Evolutionary conservation across 2,888 invertebrate species (phyloP).

Genomic region (Miltochrista miniata): DNA sequence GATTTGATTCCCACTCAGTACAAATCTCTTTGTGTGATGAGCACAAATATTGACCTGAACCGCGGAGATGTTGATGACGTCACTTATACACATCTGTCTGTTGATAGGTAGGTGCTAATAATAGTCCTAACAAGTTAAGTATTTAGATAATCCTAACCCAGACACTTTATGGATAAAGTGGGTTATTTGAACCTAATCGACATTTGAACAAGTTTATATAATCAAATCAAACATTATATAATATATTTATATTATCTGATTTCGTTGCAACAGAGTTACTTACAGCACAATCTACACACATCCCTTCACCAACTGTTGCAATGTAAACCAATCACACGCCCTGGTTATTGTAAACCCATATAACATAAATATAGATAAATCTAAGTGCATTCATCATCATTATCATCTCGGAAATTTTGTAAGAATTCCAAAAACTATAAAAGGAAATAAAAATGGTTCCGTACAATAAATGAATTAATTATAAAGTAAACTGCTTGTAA

Average conservation of each 20-base stretch:
- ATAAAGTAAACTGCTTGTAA: not conserved
- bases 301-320: slow-evolving; percentile 32
- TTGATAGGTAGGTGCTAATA: no score
- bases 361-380: slow-evolving; percentile 1
- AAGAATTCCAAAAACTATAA: not conserved
- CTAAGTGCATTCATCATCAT: not conserved
- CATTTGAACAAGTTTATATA: not conserved
- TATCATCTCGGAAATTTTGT: not conserved
- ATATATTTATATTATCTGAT: not conserved
- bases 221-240: slow-evolving; percentile 1
- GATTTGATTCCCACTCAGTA: no score
- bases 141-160: no score
- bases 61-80: no score
- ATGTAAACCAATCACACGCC: slow-evolving; percentile 18
- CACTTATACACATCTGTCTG: no score
- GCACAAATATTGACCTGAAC: no score
- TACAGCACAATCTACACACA: slow-evolving; percentile 7
- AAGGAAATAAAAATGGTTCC: not conserved
- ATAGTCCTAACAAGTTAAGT: no score
- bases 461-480: not conserved
- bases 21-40: no score
- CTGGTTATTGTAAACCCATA: slow-evolving; percentile 6
- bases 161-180: no score
- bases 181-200: not conserved
- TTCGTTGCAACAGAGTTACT: slow-evolving; percentile 8